These are phyloP conservation scores for Montipora cactus DNA, from an alignment of 64 coral and sea anemone species.

Conservation along the genomic window DNA sequence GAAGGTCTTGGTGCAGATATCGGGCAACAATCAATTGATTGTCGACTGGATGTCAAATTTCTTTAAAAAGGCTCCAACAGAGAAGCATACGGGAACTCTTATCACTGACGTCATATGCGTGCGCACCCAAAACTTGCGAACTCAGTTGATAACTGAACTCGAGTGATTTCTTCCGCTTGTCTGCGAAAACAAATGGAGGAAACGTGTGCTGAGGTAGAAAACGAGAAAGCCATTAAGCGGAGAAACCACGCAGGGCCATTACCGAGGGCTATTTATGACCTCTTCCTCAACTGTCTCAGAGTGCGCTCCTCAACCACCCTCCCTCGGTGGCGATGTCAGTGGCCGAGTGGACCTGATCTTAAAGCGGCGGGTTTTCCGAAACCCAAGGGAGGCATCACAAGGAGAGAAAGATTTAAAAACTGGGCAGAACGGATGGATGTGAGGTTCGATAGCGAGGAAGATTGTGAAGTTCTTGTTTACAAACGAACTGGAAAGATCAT, in stretches of 20 bases:
- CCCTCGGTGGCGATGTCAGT: constrained; percentile 60
- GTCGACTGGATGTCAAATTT: too few relatives aligned
- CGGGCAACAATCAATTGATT: too few relatives aligned
- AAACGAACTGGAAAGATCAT: constrained; percentile 93
- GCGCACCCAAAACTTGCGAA: constrained; percentile 2
- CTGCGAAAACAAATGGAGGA: constrained; percentile 32
- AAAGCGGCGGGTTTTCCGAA: constrained; percentile 94
- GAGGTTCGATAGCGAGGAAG: constrained; percentile 52
- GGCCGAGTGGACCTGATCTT: constrained; percentile 82
- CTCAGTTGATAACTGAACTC: neutral
- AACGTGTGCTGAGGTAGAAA: constrained; percentile 10
- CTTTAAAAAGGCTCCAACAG: neutral
- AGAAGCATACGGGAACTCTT: constrained; percentile 26
- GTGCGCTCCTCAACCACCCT: constrained; percentile 62
- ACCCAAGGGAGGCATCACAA: constrained; percentile 81
- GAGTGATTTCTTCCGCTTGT: neutral
- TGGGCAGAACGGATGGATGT: constrained; percentile 93
- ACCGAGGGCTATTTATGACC: constrained; percentile 58
- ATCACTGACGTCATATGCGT: constrained; percentile 16
- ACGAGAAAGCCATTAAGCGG: constrained; percentile 34
- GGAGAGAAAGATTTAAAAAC: constrained; percentile 87
- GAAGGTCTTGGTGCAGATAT: too few relatives aligned
- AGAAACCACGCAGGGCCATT: constrained; percentile 79
- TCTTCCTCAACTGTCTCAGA: constrained; percentile 78
- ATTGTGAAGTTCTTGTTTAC: constrained; percentile 65